Base-by-base conservation (phyloP, 2,888 invertebrate species). In the Melitaea athalia region DNA sequence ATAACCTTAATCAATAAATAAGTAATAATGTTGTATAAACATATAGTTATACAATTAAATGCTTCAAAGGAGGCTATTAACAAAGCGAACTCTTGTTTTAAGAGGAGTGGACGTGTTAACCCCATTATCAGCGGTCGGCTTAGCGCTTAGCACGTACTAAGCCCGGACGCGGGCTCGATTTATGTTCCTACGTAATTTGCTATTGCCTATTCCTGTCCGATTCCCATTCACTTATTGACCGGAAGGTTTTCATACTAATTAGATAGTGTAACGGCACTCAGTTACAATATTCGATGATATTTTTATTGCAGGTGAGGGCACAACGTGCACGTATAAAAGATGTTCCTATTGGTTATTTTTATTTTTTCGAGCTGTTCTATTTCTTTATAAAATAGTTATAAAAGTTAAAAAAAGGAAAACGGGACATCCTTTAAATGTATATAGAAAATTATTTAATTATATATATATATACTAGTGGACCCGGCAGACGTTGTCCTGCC, bases 101-200 rank as follows among this genome's bases (percentile, higher is more conserved):
- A 89, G 85, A 85, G 84, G 79, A 74, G 80, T 73, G 79, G 85
- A 88, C 88, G 83, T 81, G 88, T 84, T 89, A 89, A 89, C 87
- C 89, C 92, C 82, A 87, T 89, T 91, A 91, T 90, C 89, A 83
- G 83, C 77, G 77, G 75, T 67, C 76, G 84, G 86, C 85, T 91
- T 89, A 90, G 76, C 81, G 73, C 75, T 67, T 67, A 67, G 62
- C 67, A 67, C 62, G 72, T 77, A 81, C 75, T 88, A 89, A 89
- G 85, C 87, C 74, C 81, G 64, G 86, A 86, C 89, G 86, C 82
- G 81, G 82, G 81, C 77, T 72, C 86, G 87, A 92, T 92, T 92
- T 92, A 92, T 91, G 87, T 80, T 79, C 76, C 79, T 77, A 74
- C 77, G 85, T 85, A 89, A 89, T 88, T 91, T 86, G 87, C 83